Base-by-base conservation (phyloP, 2,797 vertebrate species). In the Leptatherina wallacei region DNA sequence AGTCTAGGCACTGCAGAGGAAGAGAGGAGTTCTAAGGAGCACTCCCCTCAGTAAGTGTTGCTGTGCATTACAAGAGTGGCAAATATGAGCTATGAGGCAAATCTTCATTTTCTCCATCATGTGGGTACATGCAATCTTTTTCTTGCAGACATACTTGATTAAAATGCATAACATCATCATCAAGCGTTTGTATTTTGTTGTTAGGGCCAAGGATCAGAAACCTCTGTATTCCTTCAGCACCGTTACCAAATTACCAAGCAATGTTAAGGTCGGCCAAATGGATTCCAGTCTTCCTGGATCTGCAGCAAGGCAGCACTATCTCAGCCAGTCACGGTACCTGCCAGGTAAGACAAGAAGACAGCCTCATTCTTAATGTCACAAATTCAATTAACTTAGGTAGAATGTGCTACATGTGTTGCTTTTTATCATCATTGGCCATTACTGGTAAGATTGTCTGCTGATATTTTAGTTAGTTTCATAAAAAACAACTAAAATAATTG, bases 251-350 rank as follows among this genome's bases (percentile, higher is more conserved):
- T 83, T 92, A 68, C 88, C 94, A n/a, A 93, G 84, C 85, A 92
- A 93, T 40, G 83, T 93, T 42, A 82, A 90, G 83, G 52, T 94
- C 22, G 85, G 93, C 82, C 95, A 95, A 90, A 91, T 89, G 0
- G 96, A 98, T 63, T 89, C 94, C 9, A 93, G 86, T 82, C 87
- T 95, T 44, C 94, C 95, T 75, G 92, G 91, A 65, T 90, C 94
- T 58, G 94, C 97, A 32, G 96, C 97, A 51, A 96, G 97, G 75
- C 96, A 98, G 75, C 98, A 99, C 93, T 99, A 99, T 84, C 92
- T 99, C 81, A 96, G 93, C 81, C 98, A 99, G 75, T 97, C 98
- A 55, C 94, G 98, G 85, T 99, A 99, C 30, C 88, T 99, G 55
- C 97, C 98, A 83, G 98, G 98, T 98, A 93, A 92, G 90, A 63